Evolutionary conservation across 2,113 vertebrate species (phyloP).

Genomic region (Colossoma macropomum): DNA sequence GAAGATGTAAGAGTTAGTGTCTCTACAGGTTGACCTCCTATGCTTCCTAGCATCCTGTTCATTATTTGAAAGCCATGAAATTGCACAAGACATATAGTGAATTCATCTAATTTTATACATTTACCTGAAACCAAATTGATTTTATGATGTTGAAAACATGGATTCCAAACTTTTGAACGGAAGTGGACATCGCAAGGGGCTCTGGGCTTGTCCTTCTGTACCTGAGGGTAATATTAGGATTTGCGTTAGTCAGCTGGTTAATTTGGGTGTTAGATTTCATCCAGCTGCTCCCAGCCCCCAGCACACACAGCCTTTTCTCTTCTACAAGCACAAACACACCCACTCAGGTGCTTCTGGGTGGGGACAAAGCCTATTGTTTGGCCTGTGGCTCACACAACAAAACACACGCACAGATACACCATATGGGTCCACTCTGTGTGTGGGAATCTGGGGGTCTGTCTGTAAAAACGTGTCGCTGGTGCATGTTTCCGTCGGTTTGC

Average conservation of each 20-base stretch:
- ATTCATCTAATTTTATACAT: too few species aligned
- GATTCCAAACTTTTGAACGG: too few species aligned
- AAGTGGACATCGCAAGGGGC: neutral
- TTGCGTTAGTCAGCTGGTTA: slow-evolving; percentile 27
- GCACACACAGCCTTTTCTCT: neutral
- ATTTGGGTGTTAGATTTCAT: slow-evolving; percentile 25
- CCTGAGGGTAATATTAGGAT: slow-evolving; percentile 4
- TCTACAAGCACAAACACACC: neutral
- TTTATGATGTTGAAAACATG: too few species aligned
- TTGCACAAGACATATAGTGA: too few species aligned
- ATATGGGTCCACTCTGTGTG: slow-evolving; percentile 2
- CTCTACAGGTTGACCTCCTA: too few species aligned
- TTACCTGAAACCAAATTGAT: too few species aligned
- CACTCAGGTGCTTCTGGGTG: slow-evolving; percentile 35
- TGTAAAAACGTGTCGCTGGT: slow-evolving; percentile 41
- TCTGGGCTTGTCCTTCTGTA: slow-evolving; percentile 10
- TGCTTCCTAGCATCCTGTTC: too few species aligned
- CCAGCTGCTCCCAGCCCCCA: neutral
- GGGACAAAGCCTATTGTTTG: slow-evolving; percentile 23
- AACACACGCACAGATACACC: neutral
- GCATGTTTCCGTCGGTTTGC: slow-evolving; percentile 46
- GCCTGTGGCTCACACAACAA: slow-evolving; percentile 1
- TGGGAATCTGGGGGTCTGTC: slow-evolving; percentile 28
- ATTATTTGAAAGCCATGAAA: too few species aligned
- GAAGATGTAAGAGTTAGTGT: too few species aligned